Evolutionary conservation across 2,113 vertebrate species (phyloP), one percentile per base, ranked within the genome.

Genomic region (Sceloporus tristichus): DNA sequence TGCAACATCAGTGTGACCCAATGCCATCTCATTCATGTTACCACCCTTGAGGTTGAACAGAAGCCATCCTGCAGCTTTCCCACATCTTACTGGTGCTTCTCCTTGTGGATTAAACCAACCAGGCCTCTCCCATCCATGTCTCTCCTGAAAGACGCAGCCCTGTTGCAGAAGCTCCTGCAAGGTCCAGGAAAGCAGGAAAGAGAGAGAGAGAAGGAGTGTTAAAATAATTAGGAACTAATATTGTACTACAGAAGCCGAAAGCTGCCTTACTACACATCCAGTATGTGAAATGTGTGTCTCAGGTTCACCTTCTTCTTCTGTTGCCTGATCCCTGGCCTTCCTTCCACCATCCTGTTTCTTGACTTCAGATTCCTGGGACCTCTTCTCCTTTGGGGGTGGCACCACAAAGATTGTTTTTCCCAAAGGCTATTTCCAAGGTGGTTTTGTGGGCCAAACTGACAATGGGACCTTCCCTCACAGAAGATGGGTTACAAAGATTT

Each of bases 121-220:
- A 0, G 99, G 99, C 88, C 99, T 96, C 94, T 99, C 99, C 99
- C 99, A 99, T 84, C 99, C 98, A 0, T 99, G 99, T 4, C 98
- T 95, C 95, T 99, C 98, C 96, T 99, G 99, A 95, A 98, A 99
- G 65, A 99, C 94, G 0, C 99, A 99, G 93, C 99, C 99, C 93
- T 96, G 98, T 0, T 62, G 93, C 2, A 97, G 96, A 76, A 99
- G 97, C 91, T 98, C 98, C 99, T 99, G n/a, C 0, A 1, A 1
- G 0, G 38, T 23, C 0, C 0, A 13, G 27, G 29, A 66, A 25
- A 1, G 9, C 23, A 14, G 19, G 42, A 48, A 48, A 48, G 3
- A 5, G 56, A 66, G 27, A 8, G 3, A 13, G 38, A 27, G 16
- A 7, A 34, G 11, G 6, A 3, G 1, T 8, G 18, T 68, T 74